These are phyloP conservation scores for Apamea sordens DNA, from an alignment of 2,888 invertebrate genomes.

Conservation along the genomic window DNA sequence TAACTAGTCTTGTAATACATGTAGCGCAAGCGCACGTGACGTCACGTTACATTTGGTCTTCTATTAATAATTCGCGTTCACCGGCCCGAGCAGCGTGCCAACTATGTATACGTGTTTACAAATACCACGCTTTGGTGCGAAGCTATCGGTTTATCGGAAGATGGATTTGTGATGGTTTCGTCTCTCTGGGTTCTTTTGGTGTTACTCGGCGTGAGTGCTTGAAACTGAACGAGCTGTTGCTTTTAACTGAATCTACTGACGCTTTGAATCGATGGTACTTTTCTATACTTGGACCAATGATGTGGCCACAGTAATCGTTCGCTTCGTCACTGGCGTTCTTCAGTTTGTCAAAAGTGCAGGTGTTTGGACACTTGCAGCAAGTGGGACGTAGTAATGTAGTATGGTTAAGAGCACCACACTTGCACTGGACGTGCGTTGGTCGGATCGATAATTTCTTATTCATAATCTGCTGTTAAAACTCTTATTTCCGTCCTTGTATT, in stretches of 20 bases:
- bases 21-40: slow-evolving; percentile 52
- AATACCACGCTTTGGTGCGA: slow-evolving; percentile 41
- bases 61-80: slow-evolving; percentile 65
- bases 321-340: background rate
- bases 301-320: background rate
- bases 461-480: background rate
- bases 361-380: background rate
- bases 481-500: background rate
- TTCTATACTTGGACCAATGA: background rate
- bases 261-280: background rate
- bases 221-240: background rate
- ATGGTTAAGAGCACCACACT: background rate
- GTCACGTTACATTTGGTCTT: slow-evolving; percentile 65
- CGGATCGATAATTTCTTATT: background rate
- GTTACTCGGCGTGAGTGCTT: background rate
- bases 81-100: slow-evolving; percentile 64
- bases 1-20: slow-evolving; percentile 50
- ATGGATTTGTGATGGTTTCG: slow-evolving; percentile 8
- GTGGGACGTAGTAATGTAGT: background rate
- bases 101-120: slow-evolving; percentile 64
- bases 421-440: background rate
- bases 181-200: background rate
- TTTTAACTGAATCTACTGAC: background rate
- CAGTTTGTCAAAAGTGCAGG: background rate
- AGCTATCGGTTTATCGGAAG: slow-evolving; percentile 11